Evolutionary conservation across 2,888 invertebrate genomes (phyloP).

Genomic region (Eilema depressum): DNA sequence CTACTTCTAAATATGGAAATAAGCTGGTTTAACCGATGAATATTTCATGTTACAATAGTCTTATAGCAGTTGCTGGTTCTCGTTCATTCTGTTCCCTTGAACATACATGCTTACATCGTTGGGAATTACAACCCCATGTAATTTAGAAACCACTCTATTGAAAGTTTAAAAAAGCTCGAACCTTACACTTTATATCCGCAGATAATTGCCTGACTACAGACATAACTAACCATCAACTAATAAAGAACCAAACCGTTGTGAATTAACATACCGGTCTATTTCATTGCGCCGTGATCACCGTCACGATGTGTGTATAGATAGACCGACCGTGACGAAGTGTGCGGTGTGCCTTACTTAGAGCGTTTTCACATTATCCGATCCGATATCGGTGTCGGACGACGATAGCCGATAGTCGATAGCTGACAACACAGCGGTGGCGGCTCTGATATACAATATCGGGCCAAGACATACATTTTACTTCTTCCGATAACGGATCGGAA

Average conservation of each 20-base stretch:
- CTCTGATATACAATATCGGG: too few relatives aligned
- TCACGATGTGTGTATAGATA: not conserved
- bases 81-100: not conserved
- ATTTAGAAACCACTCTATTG: not conserved
- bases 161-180: not conserved
- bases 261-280: constrained; percentile 8
- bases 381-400: too few relatives aligned
- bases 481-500: too few relatives aligned
- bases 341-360: not conserved
- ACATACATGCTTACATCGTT: too few relatives aligned
- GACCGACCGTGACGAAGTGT: not conserved
- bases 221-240: constrained; percentile 1
- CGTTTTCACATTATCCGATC: too few relatives aligned
- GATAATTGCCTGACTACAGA: not conserved
- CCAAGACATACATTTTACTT: too few relatives aligned
- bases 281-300: not conserved
- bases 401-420: too few relatives aligned
- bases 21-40: too few relatives aligned
- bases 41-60: too few relatives aligned
- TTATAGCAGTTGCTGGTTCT: not conserved
- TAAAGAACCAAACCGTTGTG: constrained; percentile 10
- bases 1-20: too few relatives aligned
- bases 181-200: not conserved
- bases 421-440: too few relatives aligned
- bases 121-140: not conserved